Percentiles rank a stretch among this genome's conserved stretches.
Evolutionary conservation across 1,140 invertebrate species (phyloP).

Genomic region (Scaptomyza montana): DNA sequence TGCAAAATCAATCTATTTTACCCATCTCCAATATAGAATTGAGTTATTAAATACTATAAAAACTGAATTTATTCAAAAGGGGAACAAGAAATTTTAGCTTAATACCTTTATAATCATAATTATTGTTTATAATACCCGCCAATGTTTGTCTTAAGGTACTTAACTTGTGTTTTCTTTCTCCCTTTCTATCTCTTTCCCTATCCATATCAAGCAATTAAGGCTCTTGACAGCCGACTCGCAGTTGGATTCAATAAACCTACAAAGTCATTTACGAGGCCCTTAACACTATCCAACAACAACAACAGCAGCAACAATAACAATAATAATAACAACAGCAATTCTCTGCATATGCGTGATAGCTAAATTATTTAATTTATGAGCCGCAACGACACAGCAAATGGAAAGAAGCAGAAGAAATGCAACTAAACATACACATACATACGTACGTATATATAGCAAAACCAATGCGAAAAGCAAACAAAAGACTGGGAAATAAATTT

Average conservation of each 20-base stretch:
- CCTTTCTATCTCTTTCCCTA: not conserved
- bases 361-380: conserved; percentile 82
- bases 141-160: not conserved
- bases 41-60: not conserved
- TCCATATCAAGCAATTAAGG: conserved; percentile 40
- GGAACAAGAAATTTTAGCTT: not conserved
- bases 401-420: conserved; percentile 40
- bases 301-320: conserved; percentile 14
- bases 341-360: conserved; percentile 24
- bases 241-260: conserved; percentile 65
- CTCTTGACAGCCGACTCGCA: conserved; percentile 43
- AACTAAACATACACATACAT: conserved; percentile 2
- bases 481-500: conserved; percentile 73
- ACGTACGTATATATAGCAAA: conserved; percentile 46
- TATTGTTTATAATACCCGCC: conserved; percentile 4
- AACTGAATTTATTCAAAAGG: not conserved
- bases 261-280: conserved; percentile 73
- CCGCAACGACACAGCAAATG: conserved; percentile 61
- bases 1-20: not conserved
- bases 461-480: conserved; percentile 46
- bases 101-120: not conserved
- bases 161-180: not conserved
- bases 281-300: conserved; percentile 50
- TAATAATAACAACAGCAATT: conserved; percentile 15
- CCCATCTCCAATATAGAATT: not conserved